Conservation (phyloP, 2,113 vertebrate genomes). For the Nycticryphes semicollaris region DNA sequence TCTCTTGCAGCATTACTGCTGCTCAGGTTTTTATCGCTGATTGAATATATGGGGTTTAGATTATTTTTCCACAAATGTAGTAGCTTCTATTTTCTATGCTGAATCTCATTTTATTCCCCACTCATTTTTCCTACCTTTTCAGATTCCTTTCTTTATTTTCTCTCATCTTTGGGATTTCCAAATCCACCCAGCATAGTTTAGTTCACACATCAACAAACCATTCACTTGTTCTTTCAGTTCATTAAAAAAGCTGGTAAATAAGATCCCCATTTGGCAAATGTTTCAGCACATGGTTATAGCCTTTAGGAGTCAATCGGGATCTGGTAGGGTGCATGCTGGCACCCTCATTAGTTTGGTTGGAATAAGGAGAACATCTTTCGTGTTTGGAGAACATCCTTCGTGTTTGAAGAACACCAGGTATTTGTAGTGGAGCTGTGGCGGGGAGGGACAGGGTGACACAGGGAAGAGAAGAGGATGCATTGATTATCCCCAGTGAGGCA, state of each 20-base stretch:
- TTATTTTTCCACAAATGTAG: conserved; percentile 50
- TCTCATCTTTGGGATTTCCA: not conserved
- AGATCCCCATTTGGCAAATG: not conserved
- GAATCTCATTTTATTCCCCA: conserved; percentile 48
- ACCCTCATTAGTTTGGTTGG: not conserved
- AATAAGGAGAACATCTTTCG: not conserved
- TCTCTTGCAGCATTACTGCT: conserved; percentile 58
- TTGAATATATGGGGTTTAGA: conserved; percentile 59
- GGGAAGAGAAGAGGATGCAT: not conserved
- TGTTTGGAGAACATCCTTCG: not conserved
- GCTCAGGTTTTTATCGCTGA: conserved; percentile 32
- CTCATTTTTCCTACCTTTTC: conserved; percentile 11
- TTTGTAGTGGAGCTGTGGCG: not conserved
- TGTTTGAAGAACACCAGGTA: not conserved
- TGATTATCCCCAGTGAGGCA: not conserved
- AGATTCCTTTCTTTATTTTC: not conserved
- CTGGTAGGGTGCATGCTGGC: not conserved
- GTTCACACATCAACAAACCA: not conserved
- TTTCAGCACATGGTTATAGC: not conserved
- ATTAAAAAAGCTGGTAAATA: not conserved
- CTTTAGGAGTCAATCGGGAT: not conserved
- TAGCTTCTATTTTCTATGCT: conserved; percentile 32
- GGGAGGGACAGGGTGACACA: not conserved
- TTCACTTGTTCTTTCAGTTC: not conserved
- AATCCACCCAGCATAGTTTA: not conserved